Conservation (phyloP, 2,797 vertebrate species). For the Apogon hyalosoma region DNA sequence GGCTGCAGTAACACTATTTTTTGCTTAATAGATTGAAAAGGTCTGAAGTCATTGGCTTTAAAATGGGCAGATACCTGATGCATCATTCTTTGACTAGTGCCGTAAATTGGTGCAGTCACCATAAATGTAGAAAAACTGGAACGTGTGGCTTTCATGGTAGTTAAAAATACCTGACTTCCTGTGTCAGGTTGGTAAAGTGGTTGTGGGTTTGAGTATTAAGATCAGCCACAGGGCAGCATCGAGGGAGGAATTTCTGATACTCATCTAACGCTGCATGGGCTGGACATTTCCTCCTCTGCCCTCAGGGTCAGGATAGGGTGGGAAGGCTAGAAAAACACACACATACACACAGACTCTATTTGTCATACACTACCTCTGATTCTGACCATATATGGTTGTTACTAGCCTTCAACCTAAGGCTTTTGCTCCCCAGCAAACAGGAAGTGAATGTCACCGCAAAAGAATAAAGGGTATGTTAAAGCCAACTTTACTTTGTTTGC, state of each 20-base stretch:
- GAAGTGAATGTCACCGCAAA: constrained; percentile 67
- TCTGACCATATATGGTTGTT: constrained; percentile 77
- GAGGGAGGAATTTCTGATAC: constrained; percentile 45
- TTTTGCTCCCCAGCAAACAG: constrained; percentile 63
- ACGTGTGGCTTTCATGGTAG: background rate
- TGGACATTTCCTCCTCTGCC: constrained; percentile 67
- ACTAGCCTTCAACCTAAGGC: constrained; percentile 54
- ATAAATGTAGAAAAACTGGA: background rate
- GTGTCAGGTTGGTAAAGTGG: constrained; percentile 17
- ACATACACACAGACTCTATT: constrained; percentile 11
- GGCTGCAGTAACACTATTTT: too few species aligned
- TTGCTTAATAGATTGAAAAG: too few species aligned
- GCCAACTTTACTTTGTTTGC: constrained; percentile 1
- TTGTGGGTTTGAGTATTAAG: constrained; percentile 22
- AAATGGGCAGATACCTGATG: constrained; percentile 5
- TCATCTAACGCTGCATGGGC: constrained; percentile 54
- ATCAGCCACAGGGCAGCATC: constrained; percentile 9
- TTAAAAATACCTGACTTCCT: constrained; percentile 31
- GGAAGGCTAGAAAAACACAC: constrained; percentile 37
- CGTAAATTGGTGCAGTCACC: constrained; percentile 35
- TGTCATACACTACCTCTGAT: constrained; percentile 56
- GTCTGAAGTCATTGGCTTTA: too few species aligned
- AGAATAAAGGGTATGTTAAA: constrained; percentile 15
- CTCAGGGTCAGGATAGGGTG: constrained; percentile 57
- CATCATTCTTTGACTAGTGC: constrained; percentile 11